These are phyloP conservation scores for Nyctalus aviator DNA, from an alignment of 2,797 vertebrate genomes.

Conservation along the genomic window DNA sequence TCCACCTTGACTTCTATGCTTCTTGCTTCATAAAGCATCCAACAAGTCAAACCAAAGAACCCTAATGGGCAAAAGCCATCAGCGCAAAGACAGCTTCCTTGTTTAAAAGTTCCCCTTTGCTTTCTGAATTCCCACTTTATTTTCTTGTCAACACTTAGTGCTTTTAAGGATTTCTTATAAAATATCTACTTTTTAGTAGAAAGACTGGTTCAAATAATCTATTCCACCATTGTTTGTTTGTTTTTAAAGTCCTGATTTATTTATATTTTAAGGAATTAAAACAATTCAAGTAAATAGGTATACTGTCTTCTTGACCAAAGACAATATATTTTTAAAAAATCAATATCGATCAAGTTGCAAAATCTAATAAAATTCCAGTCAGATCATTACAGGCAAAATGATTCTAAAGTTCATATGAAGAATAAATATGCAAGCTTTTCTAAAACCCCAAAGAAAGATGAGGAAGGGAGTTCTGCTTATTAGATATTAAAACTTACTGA, in stretches of 20 bases:
- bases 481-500: neutral
- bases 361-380: neutral
- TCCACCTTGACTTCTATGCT: neutral
- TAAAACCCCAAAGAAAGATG: neutral
- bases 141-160: neutral
- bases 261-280: neutral
- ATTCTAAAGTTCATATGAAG: neutral
- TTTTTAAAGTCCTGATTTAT: neutral
- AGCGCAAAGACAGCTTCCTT: neutral
- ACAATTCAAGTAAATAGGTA: neutral
- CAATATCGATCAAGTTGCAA: neutral
- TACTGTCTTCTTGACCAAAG: neutral
- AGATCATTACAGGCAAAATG: neutral
- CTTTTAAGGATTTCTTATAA: neutral
- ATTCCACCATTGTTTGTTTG: neutral
- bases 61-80: neutral
- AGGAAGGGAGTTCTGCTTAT: neutral
- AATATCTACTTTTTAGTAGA: neutral
- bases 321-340: neutral
- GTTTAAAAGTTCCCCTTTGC: neutral
- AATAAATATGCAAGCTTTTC: neutral
- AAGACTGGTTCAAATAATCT: slow-evolving; percentile 12
- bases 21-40: neutral
- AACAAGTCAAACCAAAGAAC: neutral
- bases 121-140: slow-evolving; percentile 7